Base-by-base conservation (phyloP, 1,140 invertebrate genomes). In the Heliconius hewitsoni region DNA sequence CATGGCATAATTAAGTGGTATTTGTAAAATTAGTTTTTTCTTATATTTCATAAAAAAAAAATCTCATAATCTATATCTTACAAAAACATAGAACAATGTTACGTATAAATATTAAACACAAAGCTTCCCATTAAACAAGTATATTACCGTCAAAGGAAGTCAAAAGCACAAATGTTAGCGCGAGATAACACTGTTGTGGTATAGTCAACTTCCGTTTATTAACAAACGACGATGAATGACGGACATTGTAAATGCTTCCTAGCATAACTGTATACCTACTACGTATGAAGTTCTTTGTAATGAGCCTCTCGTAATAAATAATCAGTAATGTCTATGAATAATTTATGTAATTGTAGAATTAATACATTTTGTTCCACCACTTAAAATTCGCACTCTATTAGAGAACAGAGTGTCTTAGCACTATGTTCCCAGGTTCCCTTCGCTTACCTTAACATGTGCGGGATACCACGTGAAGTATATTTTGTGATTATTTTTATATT, bases 181-280 rank as follows among this genome's bases (percentile, higher is more conserved):
- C 19, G 73, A 87, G 82, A 84, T 88, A 87, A 87, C 79, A 81
- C 77, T 84, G 83, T 89, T 86, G 80, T 71, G 84, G 81, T 85
- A 89, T 86, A 87, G 89, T 90, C 86, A 90, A 92, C 91, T 93
- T 93, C 92, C 91, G 89, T 87, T 88, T 86, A 85, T 83, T 84
- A 82, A 85, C 76, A 84, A 82, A 83, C 83, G 74, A 78, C 81
- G 76, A 74, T 89, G 87, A 90, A 91, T 89, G 84, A 85, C 73
- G 82, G 80, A 83, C 78, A 85, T 86, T 87, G 86, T 88, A 34
- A n/a, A 72, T 23, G 71, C 37, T 72, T 42, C 71, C 71, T 39
- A 27, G n/a, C n/a, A 19, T 52, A 52, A 19, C 6, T 52, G 27
- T 27, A 30, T 1, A 23, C n/a, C n/a, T n/a, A n/a, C 60, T 5